phyloP scores from a whole-genome alignment of 1,140 invertebrate species.

The Drosophila paulistorum region DNA sequence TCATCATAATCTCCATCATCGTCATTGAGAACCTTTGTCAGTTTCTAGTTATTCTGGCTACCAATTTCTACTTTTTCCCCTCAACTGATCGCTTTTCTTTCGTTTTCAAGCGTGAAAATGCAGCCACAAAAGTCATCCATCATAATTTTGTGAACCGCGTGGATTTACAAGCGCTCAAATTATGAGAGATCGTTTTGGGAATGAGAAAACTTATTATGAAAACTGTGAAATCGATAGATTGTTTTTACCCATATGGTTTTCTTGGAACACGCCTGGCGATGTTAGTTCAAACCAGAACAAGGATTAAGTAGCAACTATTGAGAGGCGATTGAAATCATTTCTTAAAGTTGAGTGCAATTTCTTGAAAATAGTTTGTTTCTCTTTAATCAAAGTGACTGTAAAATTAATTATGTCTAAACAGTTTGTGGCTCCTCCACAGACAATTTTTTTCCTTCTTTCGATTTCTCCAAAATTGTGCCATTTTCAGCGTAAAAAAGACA shows the following conservation, averaged over 20 bases:
- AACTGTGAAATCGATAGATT: conserved; percentile 66
- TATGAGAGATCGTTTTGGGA: conserved; percentile 52
- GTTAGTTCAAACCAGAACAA: neutral
- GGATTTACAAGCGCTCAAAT: conserved; percentile 79
- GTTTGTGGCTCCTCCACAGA: conserved; percentile 33
- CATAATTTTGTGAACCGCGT: conserved; percentile 74
- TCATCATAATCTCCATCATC: conserved; percentile 16
- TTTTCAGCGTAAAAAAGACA: conserved; percentile 39
- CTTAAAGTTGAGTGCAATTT: neutral
- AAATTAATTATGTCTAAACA: conserved; percentile 75
- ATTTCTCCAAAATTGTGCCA: conserved; percentile 64
- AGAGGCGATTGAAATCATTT: neutral
- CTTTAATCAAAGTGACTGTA: conserved; percentile 17
- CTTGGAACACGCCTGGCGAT: neutral
- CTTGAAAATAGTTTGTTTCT: conserved; percentile 1
- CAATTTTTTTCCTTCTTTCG: conserved; percentile 21
- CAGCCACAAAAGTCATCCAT: conserved; percentile 68
- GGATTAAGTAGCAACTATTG: neutral
- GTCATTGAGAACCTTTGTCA: conserved; percentile 56
- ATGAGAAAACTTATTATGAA: conserved; percentile 56
- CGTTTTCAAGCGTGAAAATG: conserved; percentile 64
- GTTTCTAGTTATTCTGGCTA: conserved; percentile 55
- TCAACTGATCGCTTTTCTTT: neutral
- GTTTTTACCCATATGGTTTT: conserved; percentile 21
- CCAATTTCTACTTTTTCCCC: conserved; percentile 6